Evolutionary conservation across 2,113 vertebrate species (phyloP).

Genomic region (Lagopus muta): DNA sequence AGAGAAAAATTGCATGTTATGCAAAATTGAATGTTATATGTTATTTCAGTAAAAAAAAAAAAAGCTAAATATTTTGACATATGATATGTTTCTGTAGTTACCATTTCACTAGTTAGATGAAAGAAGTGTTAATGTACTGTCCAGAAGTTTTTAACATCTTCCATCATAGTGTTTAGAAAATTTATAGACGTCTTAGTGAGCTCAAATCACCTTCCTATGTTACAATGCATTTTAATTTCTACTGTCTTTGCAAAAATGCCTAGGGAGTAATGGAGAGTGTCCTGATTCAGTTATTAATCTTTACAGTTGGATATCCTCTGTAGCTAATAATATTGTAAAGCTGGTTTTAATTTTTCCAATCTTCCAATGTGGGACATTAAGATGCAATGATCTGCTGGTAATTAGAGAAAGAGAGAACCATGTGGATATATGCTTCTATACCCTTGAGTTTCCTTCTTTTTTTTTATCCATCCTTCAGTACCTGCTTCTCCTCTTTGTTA

Average conservation of each 20-base stretch:
- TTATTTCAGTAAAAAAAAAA: not conserved
- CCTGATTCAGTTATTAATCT: not conserved
- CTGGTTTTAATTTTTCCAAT: not conserved
- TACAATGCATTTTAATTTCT: not conserved
- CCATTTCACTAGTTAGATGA: not conserved
- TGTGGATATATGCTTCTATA: not conserved
- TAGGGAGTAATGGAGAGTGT: not conserved
- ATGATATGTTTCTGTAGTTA: not conserved
- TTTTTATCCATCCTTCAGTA: not conserved
- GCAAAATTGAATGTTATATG: not conserved
- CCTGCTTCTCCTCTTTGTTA: not conserved
- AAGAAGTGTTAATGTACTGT: not conserved
- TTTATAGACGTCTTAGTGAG: not conserved
- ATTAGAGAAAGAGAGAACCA: not conserved
- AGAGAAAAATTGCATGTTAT: constrained; percentile 6
- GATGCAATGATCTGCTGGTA: not conserved
- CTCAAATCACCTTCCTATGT: not conserved
- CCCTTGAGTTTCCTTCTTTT: not conserved
- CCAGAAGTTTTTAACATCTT: not conserved
- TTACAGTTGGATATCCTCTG: not conserved
- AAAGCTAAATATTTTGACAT: not conserved
- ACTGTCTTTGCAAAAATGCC: not conserved
- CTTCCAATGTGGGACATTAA: not conserved
- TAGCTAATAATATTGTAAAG: not conserved
- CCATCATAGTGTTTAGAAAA: not conserved